These are phyloP conservation scores for Pimpla rufipes DNA, from an alignment of 2,888 invertebrate genomes.

Conservation along the genomic window DNA sequence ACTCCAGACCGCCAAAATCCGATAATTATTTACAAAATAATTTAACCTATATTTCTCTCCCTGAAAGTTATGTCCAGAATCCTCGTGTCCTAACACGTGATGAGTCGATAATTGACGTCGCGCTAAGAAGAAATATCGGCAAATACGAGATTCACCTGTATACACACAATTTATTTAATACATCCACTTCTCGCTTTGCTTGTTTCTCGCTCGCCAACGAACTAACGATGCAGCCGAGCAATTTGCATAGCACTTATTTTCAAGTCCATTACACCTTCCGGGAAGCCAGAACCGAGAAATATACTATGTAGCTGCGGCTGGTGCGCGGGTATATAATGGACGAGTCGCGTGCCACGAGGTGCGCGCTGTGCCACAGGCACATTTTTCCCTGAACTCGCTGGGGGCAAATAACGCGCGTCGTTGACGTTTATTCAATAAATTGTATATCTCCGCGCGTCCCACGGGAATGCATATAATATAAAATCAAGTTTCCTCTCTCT, in stretches of 20 bases:
- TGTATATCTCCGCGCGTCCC: constrained; percentile 29
- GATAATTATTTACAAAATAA: not conserved
- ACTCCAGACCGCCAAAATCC: not conserved
- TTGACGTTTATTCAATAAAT: constrained; percentile 58
- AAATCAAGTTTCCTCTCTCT: not conserved
- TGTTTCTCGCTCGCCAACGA: constrained; percentile 11
- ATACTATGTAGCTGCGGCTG: no score
- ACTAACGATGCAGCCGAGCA: constrained; percentile 50
- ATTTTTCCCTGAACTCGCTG: constrained; percentile 32
- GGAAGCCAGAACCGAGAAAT: constrained; percentile 50
- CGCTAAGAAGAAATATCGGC: constrained; percentile 45
- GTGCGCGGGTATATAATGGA: constrained; percentile 48
- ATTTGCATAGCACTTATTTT: constrained; percentile 67
- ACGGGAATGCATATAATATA: constrained; percentile 29
- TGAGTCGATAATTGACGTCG: not conserved
- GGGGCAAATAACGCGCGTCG: constrained; percentile 38
- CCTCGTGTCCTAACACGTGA: not conserved
- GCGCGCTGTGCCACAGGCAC: not conserved
- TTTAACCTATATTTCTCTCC: no score
- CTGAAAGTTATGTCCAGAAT: no score
- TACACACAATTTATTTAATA: not conserved
- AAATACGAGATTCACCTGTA: constrained; percentile 33
- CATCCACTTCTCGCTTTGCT: not conserved
- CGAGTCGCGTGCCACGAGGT: constrained; percentile 64
- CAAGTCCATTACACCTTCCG: constrained; percentile 66